phyloP scores from a whole-genome alignment of 1,140 invertebrate genomes.

The Procambarus clarkii region DNA sequence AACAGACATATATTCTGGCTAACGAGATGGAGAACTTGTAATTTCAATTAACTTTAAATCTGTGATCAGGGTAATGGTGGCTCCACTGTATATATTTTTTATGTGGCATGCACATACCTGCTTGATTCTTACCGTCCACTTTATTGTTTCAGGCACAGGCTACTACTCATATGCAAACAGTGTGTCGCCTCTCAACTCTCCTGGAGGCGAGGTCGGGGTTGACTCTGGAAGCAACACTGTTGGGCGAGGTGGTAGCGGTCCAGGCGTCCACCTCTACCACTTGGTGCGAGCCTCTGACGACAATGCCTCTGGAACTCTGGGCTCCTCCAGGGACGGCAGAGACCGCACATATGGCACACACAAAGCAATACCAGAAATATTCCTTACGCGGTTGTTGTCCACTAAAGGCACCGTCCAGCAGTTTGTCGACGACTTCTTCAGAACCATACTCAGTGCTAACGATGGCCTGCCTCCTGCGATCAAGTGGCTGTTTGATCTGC shows the following conservation, averaged over 20 bases:
- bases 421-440: constrained; percentile 96
- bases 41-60: no score
- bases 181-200: constrained; percentile 71
- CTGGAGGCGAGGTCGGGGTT: constrained; percentile 50
- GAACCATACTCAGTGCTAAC: constrained; percentile 91
- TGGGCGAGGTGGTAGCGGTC: constrained; percentile 75
- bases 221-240: constrained; percentile 31
- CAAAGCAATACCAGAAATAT: constrained; percentile 97
- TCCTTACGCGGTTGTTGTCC: constrained; percentile 92
- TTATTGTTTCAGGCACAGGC: constrained; percentile 71
- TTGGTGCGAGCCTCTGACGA: constrained; percentile 90
- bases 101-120: no score
- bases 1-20: no score
- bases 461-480: constrained; percentile 93
- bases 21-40: no score
- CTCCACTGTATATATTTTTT: no score
- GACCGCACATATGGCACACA: constrained; percentile 83
- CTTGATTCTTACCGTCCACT: no score
- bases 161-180: constrained; percentile 71
- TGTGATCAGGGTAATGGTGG: no score
- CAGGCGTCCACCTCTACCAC: constrained; percentile 85
- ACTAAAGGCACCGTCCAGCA: constrained; percentile 97
- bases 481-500: constrained; percentile 96
- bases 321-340: constrained; percentile 68
- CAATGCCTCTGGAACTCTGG: constrained; percentile 75